Base-by-base conservation (phyloP, 2,888 invertebrate species). In the Prostheceraeus crozeri region DNA sequence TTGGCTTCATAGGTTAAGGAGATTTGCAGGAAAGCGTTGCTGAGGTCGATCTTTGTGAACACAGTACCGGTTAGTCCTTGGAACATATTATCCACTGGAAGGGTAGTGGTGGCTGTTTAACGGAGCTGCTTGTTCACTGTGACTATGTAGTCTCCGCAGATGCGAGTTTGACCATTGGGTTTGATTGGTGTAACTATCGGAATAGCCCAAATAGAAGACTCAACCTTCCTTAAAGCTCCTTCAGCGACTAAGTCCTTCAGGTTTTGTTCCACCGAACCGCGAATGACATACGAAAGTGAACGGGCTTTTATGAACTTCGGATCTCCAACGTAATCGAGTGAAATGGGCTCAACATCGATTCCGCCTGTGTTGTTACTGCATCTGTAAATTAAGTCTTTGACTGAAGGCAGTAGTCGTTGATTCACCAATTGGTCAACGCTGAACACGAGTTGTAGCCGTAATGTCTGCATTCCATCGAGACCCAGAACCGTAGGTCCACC, bases 1-100 rank as follows among this genome's bases (percentile, higher is more conserved):
- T 33, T 10, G 10, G 33, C 10, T 10, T 33, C 33, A 8, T 10
- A 33, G n/a, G 10, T n/a, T 10, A 33, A n/a, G 10, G 33, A n/a
- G n/a, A 33, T 33, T 33, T 33, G 33, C 33, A 33, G n/a, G 33
- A 33, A 33, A 8, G 33, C 33, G 19, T 48, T 48, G 23, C 27
- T 16, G 11, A 48, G 27, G 27, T 48, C 48, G 10, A 48, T 28
- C 14, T 48, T 48, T 48, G 48, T 25, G 14, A 48, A 21, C 6
- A 48, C 14, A 8, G 14, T 48, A 48, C 23, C 48, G n/a, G n/a
- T 40, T 40, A 40, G 19, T 4, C 25, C 48, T 28, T 25, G 14
- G 27, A 48, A 48, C 23, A 48, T 48, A 48, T 48, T 28, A 25
- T 48, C 48, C n/a, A n/a, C n/a, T n/a, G n/a, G n/a, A 25, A 28